These are phyloP conservation scores for Heteromurus nitidus DNA, from an alignment of 2,888 invertebrate genomes.

Conservation along the genomic window DNA sequence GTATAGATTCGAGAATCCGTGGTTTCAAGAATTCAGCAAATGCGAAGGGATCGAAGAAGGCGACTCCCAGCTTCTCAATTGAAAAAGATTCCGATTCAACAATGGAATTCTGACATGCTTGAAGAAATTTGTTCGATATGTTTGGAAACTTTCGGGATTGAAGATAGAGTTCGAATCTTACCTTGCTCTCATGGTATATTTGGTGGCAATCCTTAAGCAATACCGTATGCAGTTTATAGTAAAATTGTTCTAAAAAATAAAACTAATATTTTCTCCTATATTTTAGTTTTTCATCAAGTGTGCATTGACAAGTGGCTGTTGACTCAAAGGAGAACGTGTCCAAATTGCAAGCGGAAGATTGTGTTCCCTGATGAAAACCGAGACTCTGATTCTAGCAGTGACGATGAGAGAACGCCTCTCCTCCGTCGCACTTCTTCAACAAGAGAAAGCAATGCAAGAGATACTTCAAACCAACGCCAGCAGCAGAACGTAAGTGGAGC, in stretches of 20 bases:
- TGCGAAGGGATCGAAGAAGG: conserved; percentile 83
- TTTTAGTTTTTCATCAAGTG: conserved; percentile 92
- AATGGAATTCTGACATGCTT: conserved; percentile 93
- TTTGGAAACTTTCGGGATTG: conserved; percentile 95
- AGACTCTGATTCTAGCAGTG: conserved; percentile 79
- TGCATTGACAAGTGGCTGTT: conserved; percentile 99
- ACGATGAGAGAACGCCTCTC: conserved; percentile 67
- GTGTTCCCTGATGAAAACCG: conserved; percentile 85
- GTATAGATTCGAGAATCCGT: conserved; percentile 60
- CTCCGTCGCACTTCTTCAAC: conserved; percentile 41
- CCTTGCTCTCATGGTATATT: conserved; percentile 94
- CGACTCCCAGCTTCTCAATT: conserved; percentile 90
- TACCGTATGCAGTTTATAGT: background rate
- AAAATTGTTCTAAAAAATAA: background rate
- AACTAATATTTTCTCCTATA: no score
- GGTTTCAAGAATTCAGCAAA: conserved; percentile 59
- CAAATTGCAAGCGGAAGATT: conserved; percentile 97
- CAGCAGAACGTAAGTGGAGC: background rate
- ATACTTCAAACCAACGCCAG: background rate
- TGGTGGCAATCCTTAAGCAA: background rate
- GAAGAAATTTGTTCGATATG: conserved; percentile 99
- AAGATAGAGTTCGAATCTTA: conserved; percentile 92
- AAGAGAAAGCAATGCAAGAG: conserved; percentile 19
- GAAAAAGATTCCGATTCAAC: conserved; percentile 93
- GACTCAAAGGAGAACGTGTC: conserved; percentile 94